These are phyloP conservation scores for Epinotia demarniana DNA, from an alignment of 2,888 invertebrate genomes.

Conservation along the genomic window DNA sequence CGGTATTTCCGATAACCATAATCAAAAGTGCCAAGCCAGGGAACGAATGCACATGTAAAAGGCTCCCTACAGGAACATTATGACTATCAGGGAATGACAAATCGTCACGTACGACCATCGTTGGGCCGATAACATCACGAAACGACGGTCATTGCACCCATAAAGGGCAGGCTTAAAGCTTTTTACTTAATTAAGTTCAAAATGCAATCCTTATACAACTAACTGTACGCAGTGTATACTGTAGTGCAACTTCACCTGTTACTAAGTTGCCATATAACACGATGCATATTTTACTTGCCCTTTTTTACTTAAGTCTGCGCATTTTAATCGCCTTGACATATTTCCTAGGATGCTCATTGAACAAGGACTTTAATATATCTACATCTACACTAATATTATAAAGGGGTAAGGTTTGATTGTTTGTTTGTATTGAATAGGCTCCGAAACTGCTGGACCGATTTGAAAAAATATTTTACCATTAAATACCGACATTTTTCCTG, in stretches of 20 bases:
- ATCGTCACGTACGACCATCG: slow-evolving; percentile 50
- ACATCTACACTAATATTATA: no score
- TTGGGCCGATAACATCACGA: slow-evolving; percentile 48
- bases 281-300: slow-evolving; percentile 8
- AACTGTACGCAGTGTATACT: no score
- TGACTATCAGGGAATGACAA: slow-evolving; percentile 50
- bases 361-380: neutral
- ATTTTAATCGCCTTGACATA: neutral
- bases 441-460: no score
- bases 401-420: no score
- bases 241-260: neutral
- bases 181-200: slow-evolving; percentile 32
- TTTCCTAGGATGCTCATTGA: neutral
- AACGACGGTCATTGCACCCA: slow-evolving; percentile 41
- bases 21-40: slow-evolving; percentile 30
- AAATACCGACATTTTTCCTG: no score
- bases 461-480: no score
- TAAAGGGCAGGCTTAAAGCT: slow-evolving; percentile 20
- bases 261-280: neutral
- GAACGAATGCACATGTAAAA: slow-evolving; percentile 46
- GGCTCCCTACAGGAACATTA: slow-evolving; percentile 50
- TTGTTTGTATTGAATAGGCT: no score
- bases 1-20: slow-evolving; percentile 28
- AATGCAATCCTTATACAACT: slow-evolving; percentile 16
- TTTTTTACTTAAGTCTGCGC: neutral